Conservation (phyloP, 2,888 invertebrate genomes). For the Monopis laevigella region DNA sequence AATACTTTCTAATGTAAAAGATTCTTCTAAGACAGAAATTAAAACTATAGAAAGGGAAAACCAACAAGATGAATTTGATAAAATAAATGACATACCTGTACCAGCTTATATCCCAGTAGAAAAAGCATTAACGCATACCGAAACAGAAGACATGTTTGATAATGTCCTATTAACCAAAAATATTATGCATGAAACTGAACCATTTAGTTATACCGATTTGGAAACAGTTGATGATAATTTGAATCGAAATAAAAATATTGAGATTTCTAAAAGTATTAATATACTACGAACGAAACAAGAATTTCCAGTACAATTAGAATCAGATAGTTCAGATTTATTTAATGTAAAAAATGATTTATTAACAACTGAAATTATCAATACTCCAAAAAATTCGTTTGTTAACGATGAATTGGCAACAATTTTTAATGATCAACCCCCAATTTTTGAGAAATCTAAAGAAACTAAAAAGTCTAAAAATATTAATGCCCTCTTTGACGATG, state of each 20-base stretch:
- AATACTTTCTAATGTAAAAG: no score
- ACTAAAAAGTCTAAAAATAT: slow-evolving; percentile 50
- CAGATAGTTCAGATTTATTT: no score
- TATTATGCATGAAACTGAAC: not conserved
- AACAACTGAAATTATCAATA: no score
- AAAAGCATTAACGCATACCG: not conserved
- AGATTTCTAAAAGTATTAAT: no score
- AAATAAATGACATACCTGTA: not conserved
- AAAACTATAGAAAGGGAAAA: no score
- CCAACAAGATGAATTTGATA: not conserved
- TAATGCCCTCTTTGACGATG: slow-evolving; percentile 55
- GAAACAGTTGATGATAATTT: not conserved
- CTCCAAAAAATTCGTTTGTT: no score
- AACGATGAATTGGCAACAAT: slow-evolving; percentile 31
- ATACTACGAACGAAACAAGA: no score
- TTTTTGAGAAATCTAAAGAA: slow-evolving; percentile 48
- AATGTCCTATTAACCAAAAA: not conserved
- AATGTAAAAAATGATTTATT: no score
- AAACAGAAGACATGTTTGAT: no score
- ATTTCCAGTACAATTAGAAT: no score
- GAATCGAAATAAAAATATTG: no score
- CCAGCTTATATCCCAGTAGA: not conserved
- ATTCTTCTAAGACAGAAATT: no score
- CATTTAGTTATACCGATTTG: not conserved
- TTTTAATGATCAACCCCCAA: slow-evolving; percentile 41